These are phyloP conservation scores for Hecatera dysodea DNA, from an alignment of 2,888 invertebrate genomes.

Conservation along the genomic window DNA sequence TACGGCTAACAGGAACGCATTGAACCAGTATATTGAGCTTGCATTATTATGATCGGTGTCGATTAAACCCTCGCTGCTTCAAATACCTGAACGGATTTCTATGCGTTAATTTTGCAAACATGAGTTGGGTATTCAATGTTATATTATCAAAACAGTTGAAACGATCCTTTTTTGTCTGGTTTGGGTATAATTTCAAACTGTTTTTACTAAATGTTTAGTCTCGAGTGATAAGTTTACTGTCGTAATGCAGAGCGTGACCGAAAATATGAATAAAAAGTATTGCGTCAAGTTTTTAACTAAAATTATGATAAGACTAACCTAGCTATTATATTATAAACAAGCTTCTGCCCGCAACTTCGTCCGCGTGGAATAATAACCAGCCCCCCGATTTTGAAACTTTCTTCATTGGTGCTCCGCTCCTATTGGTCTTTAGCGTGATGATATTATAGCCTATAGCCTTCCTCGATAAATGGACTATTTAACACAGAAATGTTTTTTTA, in stretches of 20 bases:
- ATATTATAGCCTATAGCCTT: no score
- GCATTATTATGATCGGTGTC: constrained; percentile 39
- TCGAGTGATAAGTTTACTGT: not conserved
- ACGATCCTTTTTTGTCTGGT: not conserved
- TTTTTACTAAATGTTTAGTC: not conserved
- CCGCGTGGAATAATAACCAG: no score
- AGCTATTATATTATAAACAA: not conserved
- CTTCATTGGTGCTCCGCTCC: no score
- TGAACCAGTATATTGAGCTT: constrained; percentile 27
- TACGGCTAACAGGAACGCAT: constrained; percentile 15
- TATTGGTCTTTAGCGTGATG: no score
- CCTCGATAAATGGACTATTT: no score
- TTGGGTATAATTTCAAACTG: not conserved
- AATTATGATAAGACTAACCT: no score
- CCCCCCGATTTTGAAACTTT: no score
- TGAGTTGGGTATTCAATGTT: not conserved
- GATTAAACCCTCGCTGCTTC: constrained; percentile 20
- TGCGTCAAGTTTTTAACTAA: not conserved
- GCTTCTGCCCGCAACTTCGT: not conserved
- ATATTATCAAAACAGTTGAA: not conserved
- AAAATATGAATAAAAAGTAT: not conserved
- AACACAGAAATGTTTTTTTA: no score
- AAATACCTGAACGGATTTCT: constrained; percentile 17
- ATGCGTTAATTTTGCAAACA: not conserved
- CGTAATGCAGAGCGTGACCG: not conserved